Conservation (phyloP, 1,140 invertebrate genomes). For the Fopius arisanus region DNA sequence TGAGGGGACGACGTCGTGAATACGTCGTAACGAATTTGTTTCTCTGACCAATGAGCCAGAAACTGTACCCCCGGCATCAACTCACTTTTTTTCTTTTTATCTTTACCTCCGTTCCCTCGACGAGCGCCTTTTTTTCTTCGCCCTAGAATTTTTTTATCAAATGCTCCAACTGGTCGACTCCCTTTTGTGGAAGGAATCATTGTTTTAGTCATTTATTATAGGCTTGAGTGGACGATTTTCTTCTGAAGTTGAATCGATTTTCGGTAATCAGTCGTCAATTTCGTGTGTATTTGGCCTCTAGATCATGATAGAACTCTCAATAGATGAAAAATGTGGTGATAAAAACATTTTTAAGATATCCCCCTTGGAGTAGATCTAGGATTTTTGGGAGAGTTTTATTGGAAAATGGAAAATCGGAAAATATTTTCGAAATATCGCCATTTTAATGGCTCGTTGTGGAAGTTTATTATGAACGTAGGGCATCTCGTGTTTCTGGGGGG, state of each 20-base stretch:
- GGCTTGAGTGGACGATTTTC: too few species aligned
- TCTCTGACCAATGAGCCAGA: conserved; percentile 55
- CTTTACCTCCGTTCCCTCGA: not conserved
- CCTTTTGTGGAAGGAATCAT: not conserved
- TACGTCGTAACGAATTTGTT: conserved; percentile 54
- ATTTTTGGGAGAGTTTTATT: not conserved
- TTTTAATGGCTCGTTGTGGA: too few species aligned
- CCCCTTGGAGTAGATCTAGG: too few species aligned
- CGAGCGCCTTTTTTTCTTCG: not conserved
- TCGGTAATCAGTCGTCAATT: too few species aligned
- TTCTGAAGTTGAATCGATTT: too few species aligned
- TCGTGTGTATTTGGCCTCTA: too few species aligned
- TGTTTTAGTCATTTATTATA: not conserved
- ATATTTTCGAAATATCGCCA: conserved; percentile 37
- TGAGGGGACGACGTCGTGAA: conserved; percentile 40
- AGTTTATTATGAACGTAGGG: conserved; percentile 35
- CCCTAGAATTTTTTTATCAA: not conserved
- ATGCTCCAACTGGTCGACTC: not conserved
- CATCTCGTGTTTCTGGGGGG: conserved; percentile 61
- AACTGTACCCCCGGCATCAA: conserved; percentile 42
- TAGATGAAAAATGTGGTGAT: too few species aligned
- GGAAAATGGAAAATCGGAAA: conserved; percentile 23
- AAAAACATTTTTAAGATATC: too few species aligned
- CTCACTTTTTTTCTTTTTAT: conserved; percentile 31
- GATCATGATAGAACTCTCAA: too few species aligned